A percentile compares a stretch with the other conserved stretches of the same genome.
phyloP scores from a whole-genome alignment of 2,888 invertebrate species.

The Notocelia uddmanniana region DNA sequence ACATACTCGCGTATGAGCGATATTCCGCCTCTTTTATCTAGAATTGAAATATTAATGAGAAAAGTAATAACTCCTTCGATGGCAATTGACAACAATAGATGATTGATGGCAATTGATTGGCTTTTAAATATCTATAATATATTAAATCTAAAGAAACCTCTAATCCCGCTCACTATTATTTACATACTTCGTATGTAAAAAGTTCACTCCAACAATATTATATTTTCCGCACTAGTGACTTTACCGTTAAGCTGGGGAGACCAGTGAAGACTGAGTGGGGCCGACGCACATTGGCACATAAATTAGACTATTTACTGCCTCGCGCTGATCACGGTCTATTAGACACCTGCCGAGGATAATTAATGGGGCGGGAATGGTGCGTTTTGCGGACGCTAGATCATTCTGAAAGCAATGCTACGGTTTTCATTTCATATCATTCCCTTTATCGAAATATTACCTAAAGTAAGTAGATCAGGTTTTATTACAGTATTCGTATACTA shows the following conservation, averaged over 20 bases:
- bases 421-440: neutral
- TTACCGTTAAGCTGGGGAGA: conserved; percentile 14
- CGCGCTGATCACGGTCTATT: conserved; percentile 9
- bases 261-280: conserved; percentile 16
- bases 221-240: neutral
- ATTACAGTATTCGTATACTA: too few relatives aligned
- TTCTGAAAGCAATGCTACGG: neutral
- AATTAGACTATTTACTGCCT: conserved; percentile 29
- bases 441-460: too few relatives aligned
- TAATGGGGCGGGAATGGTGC: conserved; percentile 15
- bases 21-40: too few relatives aligned
- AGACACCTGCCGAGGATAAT: neutral
- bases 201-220: neutral
- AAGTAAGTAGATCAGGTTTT: too few relatives aligned
- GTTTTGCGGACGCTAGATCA: neutral
- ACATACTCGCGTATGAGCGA: too few relatives aligned
- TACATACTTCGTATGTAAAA: neutral
- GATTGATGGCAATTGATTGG: too few relatives aligned
- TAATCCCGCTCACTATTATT: neutral
- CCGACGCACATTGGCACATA: conserved; percentile 30
- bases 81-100: too few relatives aligned
- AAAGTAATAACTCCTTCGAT: too few relatives aligned
- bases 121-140: too few relatives aligned
- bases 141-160: neutral
- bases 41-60: too few relatives aligned